Evolutionary conservation across 1,140 invertebrate genomes (phyloP), one percentile per base, ranked within the genome.

Genomic region (Pachyrhynchus sulphureomaculatus): DNA sequence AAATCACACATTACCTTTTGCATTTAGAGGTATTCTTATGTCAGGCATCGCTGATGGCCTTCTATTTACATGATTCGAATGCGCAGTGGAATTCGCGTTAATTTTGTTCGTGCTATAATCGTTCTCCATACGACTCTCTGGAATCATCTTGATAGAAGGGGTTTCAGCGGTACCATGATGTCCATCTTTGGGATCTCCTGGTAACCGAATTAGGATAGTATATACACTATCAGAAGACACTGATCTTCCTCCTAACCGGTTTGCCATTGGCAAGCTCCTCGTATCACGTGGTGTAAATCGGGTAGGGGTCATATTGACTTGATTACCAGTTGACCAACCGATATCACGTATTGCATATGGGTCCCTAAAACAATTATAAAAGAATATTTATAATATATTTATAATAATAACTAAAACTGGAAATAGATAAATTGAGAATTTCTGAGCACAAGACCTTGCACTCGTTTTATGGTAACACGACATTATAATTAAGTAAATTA

Each of bases 141-240:
- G 85, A 68, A 91, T 91, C 90, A 93, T 93, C 73, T 90, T 92
- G 72, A 93, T 93, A 37, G 88, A 91, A 18, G 90, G 86, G 13
- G 77, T 79, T 52, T 77, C 76, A 66, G 73, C 71, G 15, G 72
- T 70, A 4, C 69, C 74, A 58, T 74, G 71, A 60, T 75, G 70
- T 72, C 81, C 80, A 39, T 79, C 75, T 33, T 83, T 82, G 1
- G 84, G 84, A 36, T 77, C 75, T 12, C 71, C 71, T 3, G 93
- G 93, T 63, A 97, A 78, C 67, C 88, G 83, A 65, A 96, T 97
- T 55, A 97, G 76, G 71, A 96, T 96, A 47, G 94, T 96, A 80
- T 96, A 96, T 5, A 96, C 88, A 33, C 86, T 88, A 63, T 89
- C 87, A 53, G 82, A 86, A 21, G 86, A 88, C 9, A 84, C 80